Conservation (phyloP, 2,888 invertebrate genomes). For the Epinotia ramella region DNA sequence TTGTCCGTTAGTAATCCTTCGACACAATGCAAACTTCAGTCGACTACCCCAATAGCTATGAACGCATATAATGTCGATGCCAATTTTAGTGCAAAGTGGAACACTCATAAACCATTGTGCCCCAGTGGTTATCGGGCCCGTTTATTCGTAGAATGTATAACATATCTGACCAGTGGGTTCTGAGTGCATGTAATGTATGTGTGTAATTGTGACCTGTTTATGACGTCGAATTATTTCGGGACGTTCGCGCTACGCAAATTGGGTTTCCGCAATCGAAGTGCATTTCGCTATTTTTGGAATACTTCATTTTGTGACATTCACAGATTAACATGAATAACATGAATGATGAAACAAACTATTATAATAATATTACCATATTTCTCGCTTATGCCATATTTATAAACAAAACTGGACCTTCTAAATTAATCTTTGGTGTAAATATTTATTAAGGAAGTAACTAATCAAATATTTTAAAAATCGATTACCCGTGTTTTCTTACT, state of each 20-base stretch:
- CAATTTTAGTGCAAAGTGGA: conserved; percentile 69
- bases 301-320: background rate
- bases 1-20: conserved; percentile 30
- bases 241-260: conserved; percentile 22
- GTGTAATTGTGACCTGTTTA: conserved; percentile 39
- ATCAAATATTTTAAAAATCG: no score
- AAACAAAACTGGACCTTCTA: no score
- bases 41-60: conserved; percentile 58
- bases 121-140: conserved; percentile 57
- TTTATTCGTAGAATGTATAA: conserved; percentile 46
- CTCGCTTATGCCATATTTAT: no score
- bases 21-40: conserved; percentile 45
- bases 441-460: no score
- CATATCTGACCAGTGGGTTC: conserved; percentile 11
- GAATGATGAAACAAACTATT: background rate
- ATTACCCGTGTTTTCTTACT: no score
- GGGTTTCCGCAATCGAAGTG: conserved; percentile 6
- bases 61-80: conserved; percentile 58
- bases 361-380: no score
- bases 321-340: background rate
- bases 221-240: conserved; percentile 45
- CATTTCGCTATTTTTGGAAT: background rate
- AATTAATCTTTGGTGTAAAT: no score
- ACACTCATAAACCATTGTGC: conserved; percentile 65
- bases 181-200: conserved; percentile 23